phyloP scores from a whole-genome alignment of 2,888 invertebrate genomes.

The Xestoiulus laeticollis region DNA sequence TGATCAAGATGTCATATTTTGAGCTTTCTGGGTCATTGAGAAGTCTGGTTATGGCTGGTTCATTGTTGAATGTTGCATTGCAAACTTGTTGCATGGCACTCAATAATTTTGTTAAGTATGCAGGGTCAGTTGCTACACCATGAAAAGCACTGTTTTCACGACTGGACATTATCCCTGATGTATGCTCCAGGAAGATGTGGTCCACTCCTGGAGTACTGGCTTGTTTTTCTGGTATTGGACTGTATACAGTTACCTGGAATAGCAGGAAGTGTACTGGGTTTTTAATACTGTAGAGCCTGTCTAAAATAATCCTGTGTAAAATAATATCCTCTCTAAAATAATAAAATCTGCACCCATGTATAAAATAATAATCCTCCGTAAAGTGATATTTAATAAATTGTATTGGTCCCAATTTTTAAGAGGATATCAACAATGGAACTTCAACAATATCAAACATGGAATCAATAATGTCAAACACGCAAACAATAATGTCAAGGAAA shows the following conservation, averaged over 20 bases:
- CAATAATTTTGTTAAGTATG: not conserved
- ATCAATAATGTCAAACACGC: not conserved
- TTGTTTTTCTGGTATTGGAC: not conserved
- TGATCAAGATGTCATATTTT: conserved; percentile 44
- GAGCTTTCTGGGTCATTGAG: not conserved
- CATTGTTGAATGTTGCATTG: not conserved
- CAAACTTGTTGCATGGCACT: not conserved
- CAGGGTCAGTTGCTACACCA: not conserved
- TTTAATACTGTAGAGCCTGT: no score
- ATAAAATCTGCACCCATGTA: not conserved
- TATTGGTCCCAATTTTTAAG: no score
- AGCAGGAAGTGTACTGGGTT: not conserved
- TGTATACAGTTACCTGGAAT: conserved; percentile 43
- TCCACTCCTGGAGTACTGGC: not conserved
- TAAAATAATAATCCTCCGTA: not conserved
- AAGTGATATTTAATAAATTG: no score
- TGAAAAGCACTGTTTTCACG: conserved; percentile 5
- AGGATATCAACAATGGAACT: not conserved
- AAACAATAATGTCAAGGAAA: no score
- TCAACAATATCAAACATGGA: not conserved
- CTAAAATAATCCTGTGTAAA: no score
- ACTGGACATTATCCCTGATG: not conserved
- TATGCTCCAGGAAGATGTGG: not conserved
- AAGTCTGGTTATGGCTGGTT: not conserved
- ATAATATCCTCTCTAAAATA: no score